Conservation (phyloP, 2,888 invertebrate genomes). For the Tenthredo mesomela region DNA sequence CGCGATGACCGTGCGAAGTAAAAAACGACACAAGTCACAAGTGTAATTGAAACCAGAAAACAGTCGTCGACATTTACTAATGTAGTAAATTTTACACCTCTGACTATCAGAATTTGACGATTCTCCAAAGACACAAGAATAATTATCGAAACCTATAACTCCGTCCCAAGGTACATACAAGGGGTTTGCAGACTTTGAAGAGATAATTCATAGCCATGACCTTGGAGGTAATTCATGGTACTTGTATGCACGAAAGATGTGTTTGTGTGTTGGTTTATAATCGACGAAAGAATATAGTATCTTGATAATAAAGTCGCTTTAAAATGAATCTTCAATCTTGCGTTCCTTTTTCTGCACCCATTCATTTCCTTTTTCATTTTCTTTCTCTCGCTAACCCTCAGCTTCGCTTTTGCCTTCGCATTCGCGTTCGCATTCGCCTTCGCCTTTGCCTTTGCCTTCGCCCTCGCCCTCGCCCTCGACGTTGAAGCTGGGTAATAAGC, state of each 20-base stretch:
- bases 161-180: background rate
- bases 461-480: conserved; percentile 64
- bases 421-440: conserved; percentile 41
- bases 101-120: background rate
- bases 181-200: background rate
- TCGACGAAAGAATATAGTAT: background rate
- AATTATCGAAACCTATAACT: background rate
- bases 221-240: background rate
- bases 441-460: conserved; percentile 4
- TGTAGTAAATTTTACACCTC: background rate
- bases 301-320: conserved; percentile 3
- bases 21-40: background rate
- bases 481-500: conserved; percentile 73
- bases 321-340: conserved; percentile 4
- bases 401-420: background rate
- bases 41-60: background rate
- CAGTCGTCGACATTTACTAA: background rate
- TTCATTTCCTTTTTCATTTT: background rate
- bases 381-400: background rate
- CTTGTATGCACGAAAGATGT: background rate
- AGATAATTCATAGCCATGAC: background rate
- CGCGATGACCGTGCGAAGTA: background rate
- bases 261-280: background rate
- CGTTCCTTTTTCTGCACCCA: background rate
- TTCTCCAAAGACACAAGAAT: background rate